Evolutionary conservation across 2,797 vertebrate species (phyloP).

Genomic region (Esox lucius): DNA sequence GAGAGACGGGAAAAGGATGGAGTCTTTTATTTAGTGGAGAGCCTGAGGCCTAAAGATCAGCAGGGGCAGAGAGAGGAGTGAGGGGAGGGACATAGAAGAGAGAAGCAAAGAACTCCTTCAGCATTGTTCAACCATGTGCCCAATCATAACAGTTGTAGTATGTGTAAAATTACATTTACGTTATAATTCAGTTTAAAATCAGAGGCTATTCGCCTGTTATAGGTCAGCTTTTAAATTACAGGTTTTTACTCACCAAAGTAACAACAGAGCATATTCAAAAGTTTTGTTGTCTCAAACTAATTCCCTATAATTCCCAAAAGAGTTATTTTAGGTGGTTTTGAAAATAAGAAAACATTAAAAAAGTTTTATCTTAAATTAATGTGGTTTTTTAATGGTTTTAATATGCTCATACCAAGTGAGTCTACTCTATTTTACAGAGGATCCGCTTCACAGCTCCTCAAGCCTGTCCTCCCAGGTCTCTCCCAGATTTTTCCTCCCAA

Average conservation of each 20-base stretch:
- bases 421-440: no score
- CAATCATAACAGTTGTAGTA: conserved; percentile 2
- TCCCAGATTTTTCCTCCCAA: no score
- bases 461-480: no score
- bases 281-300: no score
- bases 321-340: no score
- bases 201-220: conserved; percentile 25
- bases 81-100: conserved; percentile 17
- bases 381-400: no score
- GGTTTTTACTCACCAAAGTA: conserved; percentile 12
- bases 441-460: no score
- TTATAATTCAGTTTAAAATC: conserved; percentile 47
- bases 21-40: conserved; percentile 54
- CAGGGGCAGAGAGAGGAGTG: conserved; percentile 24
- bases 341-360: no score
- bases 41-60: conserved; percentile 43
- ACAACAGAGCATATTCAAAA: no score
- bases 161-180: conserved; percentile 24
- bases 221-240: conserved; percentile 43
- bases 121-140: conserved; percentile 23
- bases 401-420: no score
- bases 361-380: no score
- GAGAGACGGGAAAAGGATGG: conserved; percentile 52
- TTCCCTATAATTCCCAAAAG: no score
- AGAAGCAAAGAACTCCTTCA: conserved; percentile 5